phyloP scores from a whole-genome alignment of 1,140 invertebrate species.

The Tribolium madens region DNA sequence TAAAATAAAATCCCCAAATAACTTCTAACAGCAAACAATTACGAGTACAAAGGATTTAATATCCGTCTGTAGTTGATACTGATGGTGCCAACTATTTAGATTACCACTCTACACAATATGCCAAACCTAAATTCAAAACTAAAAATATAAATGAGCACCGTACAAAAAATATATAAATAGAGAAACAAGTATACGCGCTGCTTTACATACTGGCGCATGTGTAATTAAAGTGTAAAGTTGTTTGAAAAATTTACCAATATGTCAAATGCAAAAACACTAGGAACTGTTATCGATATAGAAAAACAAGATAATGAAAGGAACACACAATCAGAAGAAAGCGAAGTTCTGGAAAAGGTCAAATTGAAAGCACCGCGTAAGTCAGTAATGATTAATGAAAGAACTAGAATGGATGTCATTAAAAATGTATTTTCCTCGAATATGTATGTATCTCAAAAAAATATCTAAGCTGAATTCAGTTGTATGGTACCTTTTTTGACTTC shows the following conservation, averaged over 20 bases:
- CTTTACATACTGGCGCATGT: conserved; percentile 7
- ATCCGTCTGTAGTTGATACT: not conserved
- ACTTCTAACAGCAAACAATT: not conserved
- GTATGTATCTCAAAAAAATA: too few relatives aligned
- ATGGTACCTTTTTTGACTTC: too few relatives aligned
- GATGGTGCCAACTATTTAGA: conserved; percentile 16
- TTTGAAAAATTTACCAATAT: conserved; percentile 19
- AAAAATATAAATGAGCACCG: conserved; percentile 46
- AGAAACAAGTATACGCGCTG: conserved; percentile 1
- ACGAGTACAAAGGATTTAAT: not conserved
- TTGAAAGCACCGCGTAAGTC: conserved; percentile 59
- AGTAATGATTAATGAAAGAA: too few relatives aligned
- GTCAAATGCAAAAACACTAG: conserved; percentile 17
- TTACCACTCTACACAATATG: conserved; percentile 3
- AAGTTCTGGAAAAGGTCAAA: conserved; percentile 57
- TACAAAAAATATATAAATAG: conserved; percentile 40
- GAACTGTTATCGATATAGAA: conserved; percentile 37
- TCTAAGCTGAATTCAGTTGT: too few relatives aligned
- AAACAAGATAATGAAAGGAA: conserved; percentile 44
- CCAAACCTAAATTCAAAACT: conserved; percentile 43
- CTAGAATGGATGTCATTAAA: too few relatives aligned
- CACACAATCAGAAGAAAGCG: conserved; percentile 48
- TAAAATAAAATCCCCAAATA: not conserved
- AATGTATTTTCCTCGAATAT: too few relatives aligned
- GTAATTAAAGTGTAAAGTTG: conserved; percentile 1